These are phyloP conservation scores for Galeruca laticollis DNA, from an alignment of 2,888 invertebrate species.

Conservation along the genomic window DNA sequence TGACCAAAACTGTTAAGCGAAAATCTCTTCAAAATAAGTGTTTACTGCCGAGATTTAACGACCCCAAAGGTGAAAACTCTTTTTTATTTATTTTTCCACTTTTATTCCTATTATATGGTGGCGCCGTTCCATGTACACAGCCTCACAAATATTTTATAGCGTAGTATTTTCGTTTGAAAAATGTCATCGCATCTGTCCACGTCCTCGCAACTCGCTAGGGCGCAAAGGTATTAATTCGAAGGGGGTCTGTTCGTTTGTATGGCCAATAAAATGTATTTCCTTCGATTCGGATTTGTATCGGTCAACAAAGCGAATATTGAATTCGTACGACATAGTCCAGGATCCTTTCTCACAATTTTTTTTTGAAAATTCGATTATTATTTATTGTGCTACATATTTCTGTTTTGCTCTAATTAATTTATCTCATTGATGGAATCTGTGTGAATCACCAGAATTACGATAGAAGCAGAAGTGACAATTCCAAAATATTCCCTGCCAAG, in stretches of 20 bases:
- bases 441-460: no score
- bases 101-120: slow-evolving; percentile 26
- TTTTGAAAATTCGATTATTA: no score
- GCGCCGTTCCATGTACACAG: background rate
- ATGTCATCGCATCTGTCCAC: slow-evolving; percentile 33
- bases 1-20: background rate
- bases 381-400: no score
- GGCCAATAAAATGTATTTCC: slow-evolving; percentile 47
- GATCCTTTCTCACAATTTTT: background rate
- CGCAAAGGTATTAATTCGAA: slow-evolving; percentile 40
- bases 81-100: slow-evolving; percentile 21
- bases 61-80: slow-evolving; percentile 12
- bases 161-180: slow-evolving; percentile 25
- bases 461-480: no score
- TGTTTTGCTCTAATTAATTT: no score
- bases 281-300: slow-evolving; percentile 50
- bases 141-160: slow-evolving; percentile 20
- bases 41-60: slow-evolving; percentile 8
- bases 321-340: slow-evolving; percentile 40
- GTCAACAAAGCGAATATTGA: slow-evolving; percentile 51
- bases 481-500: no score
- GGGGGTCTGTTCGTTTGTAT: slow-evolving; percentile 39
- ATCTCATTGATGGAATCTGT: no score
- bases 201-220: slow-evolving; percentile 7
- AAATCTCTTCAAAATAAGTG: slow-evolving; percentile 17